Evolutionary conservation across 1,140 invertebrate species (phyloP), one percentile per base, ranked within the genome.

Genomic region (Stenopsyche tienmushanensis): DNA sequence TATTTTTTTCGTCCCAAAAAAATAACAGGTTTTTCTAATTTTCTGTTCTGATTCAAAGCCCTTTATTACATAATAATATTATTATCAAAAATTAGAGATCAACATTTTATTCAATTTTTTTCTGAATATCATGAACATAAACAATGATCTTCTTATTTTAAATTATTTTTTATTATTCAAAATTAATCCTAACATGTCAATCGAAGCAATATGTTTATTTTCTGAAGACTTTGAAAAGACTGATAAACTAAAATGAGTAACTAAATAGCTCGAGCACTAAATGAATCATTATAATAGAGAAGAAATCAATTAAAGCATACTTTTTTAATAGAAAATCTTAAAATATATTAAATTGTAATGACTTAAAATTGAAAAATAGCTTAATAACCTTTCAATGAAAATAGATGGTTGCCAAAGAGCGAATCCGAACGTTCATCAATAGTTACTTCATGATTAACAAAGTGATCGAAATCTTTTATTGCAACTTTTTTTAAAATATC

Each of bases 391-490:
- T n/a, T 65, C 17, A 84, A 73, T 0, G 75, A 64, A 49, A 77
- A 79, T 8, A 84, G 62, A 72, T 78, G 80, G 13, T 78, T 76
- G 10, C 73, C 76, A 10, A 83, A 71, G 0, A 85, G 54, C 0
- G 79, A 78, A 67, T 84, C 83, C 13, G 65, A 15, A 2, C 77
- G 66, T 13, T 73, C 72, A 3, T 71, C 71, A 0, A 79, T 64
- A 21, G 80, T 73, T 0, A 59, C 34, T 2, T 72, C 64, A 65
- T 84, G 80, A 67, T 86, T 80, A 0, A 75, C 71, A 58, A 87
- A 87, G 65, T 82, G 65, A 5, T 86, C 81, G 62, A 87, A 87
- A 63, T 84, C 80, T 69, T 84, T 85, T 0, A 86, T 74, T 0
- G 75, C 72, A 0, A 86, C 74, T 53, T 79, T 73, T 65, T 80